Base-by-base conservation (phyloP, 1,140 invertebrate species). In the Drosophila athabasca region DNA sequence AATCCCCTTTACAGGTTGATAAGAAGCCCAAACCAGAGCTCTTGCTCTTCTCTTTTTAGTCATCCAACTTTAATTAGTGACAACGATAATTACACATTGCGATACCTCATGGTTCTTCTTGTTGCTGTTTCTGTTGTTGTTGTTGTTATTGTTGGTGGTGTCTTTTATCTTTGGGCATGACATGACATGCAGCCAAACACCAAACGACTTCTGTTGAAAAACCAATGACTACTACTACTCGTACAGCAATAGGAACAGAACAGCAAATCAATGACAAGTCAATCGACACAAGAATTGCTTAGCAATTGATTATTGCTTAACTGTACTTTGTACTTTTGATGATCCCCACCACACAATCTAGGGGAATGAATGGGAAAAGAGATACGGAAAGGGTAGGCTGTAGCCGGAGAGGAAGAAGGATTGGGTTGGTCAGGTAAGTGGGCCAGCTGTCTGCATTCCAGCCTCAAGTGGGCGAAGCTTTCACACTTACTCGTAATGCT, bases 11-110 rank as follows among this genome's bases (percentile, higher is more conserved):
- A 19, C 62, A 54, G 17, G 29, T 15, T 57, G 49, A 76, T 61
- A 76, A 67, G 72, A 68, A 39, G 8, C 44, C 61, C 29, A 7
- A 17, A 41, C 61, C 29, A 7, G 24, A 60, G 62, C 48, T 54
- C 45, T 54, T 11, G n/a, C 17, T 17, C 55, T 68, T 48, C 29
- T 46, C 26, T 24, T 24, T 60, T 64, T 59, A 64, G 53, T 70
- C 67, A 69, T 69, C 50, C 73, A 61, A 77, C 83, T 87, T 87
- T 87, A 87, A 87, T 87, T 87, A 87, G 83, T 87, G 83, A 87
- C 82, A 87, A 87, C 82, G 83, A 87, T 82, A 87, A 87, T 87
- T 87, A 87, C 82, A 87, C 82, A 87, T 51, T 57, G 61, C 67
- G 53, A 43, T 76, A 13, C 35, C 35, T 39, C 35, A 39, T 4